These are phyloP conservation scores for Caenorhabditis sp. DNA, from an alignment of 2,888 invertebrate genomes.

Conservation along the genomic window DNA sequence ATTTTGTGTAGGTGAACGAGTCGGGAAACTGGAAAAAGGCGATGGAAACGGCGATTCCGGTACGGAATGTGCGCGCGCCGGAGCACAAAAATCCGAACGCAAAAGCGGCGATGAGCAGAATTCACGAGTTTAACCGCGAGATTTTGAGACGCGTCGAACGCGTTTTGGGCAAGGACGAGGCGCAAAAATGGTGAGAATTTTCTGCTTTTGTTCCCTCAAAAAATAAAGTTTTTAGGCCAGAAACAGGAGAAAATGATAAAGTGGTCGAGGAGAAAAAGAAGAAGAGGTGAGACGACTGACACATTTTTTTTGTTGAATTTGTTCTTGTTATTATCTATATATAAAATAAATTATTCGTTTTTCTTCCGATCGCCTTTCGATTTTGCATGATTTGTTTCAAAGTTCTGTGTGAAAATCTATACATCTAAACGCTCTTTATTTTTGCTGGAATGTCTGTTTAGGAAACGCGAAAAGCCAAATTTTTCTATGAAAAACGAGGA, in stretches of 20 bases:
- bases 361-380: too few relatives aligned
- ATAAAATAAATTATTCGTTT: background rate
- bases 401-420: background rate
- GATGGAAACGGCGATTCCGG: slow-evolving; percentile 67
- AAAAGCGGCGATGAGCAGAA: slow-evolving; percentile 45
- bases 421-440: too few relatives aligned
- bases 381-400: too few relatives aligned
- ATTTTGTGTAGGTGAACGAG: too few relatives aligned
- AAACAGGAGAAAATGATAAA: too few relatives aligned
- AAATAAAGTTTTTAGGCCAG: too few relatives aligned
- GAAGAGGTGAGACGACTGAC: too few relatives aligned
- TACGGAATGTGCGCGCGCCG: slow-evolving; percentile 60
- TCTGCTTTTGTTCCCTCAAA: background rate
- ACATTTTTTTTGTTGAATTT: background rate
- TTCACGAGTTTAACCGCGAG: slow-evolving; percentile 62
- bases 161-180: slow-evolving; percentile 24
- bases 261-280: too few relatives aligned
- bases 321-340: too few relatives aligned
- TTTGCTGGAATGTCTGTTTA: too few relatives aligned
- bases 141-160: slow-evolving; percentile 54
- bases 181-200: background rate
- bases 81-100: slow-evolving; percentile 66
- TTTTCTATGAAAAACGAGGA: slow-evolving; percentile 30
- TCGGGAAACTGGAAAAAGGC: slow-evolving; percentile 69
- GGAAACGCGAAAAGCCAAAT: too few relatives aligned